These are phyloP conservation scores for Diabrotica undecimpunctata DNA, from an alignment of 1,140 invertebrate genomes.

Conservation along the genomic window DNA sequence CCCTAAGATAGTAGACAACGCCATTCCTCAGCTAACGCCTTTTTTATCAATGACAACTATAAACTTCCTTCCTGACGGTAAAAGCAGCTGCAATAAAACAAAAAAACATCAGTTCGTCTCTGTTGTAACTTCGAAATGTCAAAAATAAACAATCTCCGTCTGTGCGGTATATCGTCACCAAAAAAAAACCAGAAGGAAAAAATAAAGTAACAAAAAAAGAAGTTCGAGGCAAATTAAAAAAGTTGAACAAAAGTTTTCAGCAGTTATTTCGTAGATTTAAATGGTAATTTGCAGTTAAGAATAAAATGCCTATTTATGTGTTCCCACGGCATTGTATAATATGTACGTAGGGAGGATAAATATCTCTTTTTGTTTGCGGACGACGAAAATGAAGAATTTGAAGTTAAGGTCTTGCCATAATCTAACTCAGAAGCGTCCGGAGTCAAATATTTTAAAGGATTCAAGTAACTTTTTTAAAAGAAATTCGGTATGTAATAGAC, in stretches of 20 bases:
- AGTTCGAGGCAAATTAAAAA: slow-evolving; percentile 5
- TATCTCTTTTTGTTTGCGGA: slow-evolving; percentile 9
- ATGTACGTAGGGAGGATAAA: slow-evolving; percentile 4
- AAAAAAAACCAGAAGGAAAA: background rate
- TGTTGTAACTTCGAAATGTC: background rate
- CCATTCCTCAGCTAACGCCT: too few species aligned
- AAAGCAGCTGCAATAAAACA: too few species aligned
- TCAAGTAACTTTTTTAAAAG: too few species aligned
- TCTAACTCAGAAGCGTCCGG: background rate
- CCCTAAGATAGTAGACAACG: too few species aligned
- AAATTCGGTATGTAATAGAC: too few species aligned
- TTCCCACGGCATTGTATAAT: slow-evolving; percentile 7
- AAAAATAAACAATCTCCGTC: background rate
- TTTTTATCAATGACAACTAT: too few species aligned
- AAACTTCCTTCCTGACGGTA: too few species aligned
- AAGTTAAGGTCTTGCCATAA: slow-evolving; percentile 3
- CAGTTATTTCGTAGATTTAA: slow-evolving; percentile 8
- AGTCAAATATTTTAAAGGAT: too few species aligned
- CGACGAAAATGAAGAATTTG: slow-evolving; percentile 11
- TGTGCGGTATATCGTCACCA: background rate
- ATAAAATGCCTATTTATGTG: slow-evolving; percentile 1
- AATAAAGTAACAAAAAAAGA: background rate
- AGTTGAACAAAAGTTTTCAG: slow-evolving; percentile 9
- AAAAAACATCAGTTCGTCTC: background rate
- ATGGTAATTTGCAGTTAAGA: slow-evolving; percentile 12